Conservation (phyloP, 2,888 invertebrate genomes). For the Rhodophaea formosa region DNA sequence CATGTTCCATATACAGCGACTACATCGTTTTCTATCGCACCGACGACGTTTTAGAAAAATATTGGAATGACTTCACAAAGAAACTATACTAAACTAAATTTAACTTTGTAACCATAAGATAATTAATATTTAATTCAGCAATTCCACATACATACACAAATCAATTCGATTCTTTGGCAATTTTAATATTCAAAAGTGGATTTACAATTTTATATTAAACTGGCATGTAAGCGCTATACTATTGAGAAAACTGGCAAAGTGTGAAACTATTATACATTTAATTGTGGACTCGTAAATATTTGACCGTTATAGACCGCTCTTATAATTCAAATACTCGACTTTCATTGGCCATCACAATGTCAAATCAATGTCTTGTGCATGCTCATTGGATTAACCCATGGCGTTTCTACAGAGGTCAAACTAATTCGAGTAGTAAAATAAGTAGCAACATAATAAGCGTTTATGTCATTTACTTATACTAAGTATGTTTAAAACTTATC, state of each 20-base stretch:
- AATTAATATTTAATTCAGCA: slow-evolving; percentile 50
- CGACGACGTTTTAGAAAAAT: slow-evolving; percentile 70
- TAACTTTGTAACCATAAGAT: slow-evolving; percentile 40
- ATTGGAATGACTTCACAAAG: slow-evolving; percentile 69
- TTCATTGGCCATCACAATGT: slow-evolving; percentile 20
- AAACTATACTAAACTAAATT: slow-evolving; percentile 44
- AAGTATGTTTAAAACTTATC: slow-evolving; percentile 59
- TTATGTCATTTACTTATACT: slow-evolving; percentile 65
- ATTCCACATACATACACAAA: slow-evolving; percentile 57
- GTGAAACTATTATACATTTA: slow-evolving; percentile 60
- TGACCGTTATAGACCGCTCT: slow-evolving; percentile 33
- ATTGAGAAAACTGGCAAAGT: slow-evolving; percentile 72
- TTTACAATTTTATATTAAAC: slow-evolving; percentile 72
- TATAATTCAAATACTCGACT: background rate
- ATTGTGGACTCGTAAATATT: slow-evolving; percentile 41
- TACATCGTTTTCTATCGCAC: slow-evolving; percentile 63
- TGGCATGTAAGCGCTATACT: slow-evolving; percentile 66
- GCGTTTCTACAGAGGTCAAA: slow-evolving; percentile 38
- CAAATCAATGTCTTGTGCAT: slow-evolving; percentile 3
- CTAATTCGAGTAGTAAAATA: slow-evolving; percentile 42
- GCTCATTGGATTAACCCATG: slow-evolving; percentile 24
- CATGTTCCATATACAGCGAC: slow-evolving; percentile 69
- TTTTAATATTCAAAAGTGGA: slow-evolving; percentile 78
- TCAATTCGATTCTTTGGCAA: slow-evolving; percentile 78
- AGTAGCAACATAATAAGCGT: slow-evolving; percentile 70